phyloP scores from a whole-genome alignment of 1,140 invertebrate species.

The Pinna nobilis region DNA sequence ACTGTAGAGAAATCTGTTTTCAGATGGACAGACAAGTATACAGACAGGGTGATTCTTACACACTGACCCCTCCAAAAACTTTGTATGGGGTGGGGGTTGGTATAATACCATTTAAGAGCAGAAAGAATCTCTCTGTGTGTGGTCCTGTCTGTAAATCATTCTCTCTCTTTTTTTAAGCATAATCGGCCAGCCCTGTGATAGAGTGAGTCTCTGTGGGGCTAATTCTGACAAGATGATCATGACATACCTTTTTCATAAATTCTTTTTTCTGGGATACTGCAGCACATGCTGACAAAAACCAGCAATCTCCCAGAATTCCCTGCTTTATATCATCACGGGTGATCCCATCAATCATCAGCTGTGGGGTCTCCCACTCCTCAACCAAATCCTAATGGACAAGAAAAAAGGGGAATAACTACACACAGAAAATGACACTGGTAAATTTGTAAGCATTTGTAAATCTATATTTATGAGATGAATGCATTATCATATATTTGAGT shows the following conservation, averaged over 20 bases:
- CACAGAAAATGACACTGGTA: slow-evolving; percentile 75
- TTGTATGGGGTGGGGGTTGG: too few relatives aligned
- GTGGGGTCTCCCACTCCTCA: slow-evolving; percentile 57
- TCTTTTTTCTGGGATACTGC: slow-evolving; percentile 74
- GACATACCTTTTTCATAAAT: slow-evolving; percentile 74
- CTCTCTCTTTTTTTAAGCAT: neutral
- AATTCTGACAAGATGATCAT: too few relatives aligned
- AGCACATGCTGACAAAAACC: slow-evolving; percentile 77
- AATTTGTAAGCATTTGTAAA: slow-evolving; percentile 75
- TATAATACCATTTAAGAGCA: too few relatives aligned
- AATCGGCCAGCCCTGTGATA: neutral
- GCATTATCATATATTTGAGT: too few relatives aligned
- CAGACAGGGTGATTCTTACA: too few relatives aligned
- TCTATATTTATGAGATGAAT: too few relatives aligned
- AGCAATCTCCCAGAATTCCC: slow-evolving; percentile 76
- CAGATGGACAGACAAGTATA: too few relatives aligned
- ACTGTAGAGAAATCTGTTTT: too few relatives aligned
- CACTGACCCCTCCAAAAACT: too few relatives aligned
- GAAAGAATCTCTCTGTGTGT: neutral
- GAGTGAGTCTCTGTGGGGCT: neutral
- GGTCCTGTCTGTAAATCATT: neutral
- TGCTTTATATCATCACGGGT: slow-evolving; percentile 71
- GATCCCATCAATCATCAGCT: slow-evolving; percentile 67
- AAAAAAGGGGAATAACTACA: neutral
- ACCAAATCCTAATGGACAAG: slow-evolving; percentile 60